Percentiles rank a stretch among this genome's conserved stretches.
phyloP scores from a whole-genome alignment of 1,140 invertebrate genomes.

The Belonocnema kinseyi region DNA sequence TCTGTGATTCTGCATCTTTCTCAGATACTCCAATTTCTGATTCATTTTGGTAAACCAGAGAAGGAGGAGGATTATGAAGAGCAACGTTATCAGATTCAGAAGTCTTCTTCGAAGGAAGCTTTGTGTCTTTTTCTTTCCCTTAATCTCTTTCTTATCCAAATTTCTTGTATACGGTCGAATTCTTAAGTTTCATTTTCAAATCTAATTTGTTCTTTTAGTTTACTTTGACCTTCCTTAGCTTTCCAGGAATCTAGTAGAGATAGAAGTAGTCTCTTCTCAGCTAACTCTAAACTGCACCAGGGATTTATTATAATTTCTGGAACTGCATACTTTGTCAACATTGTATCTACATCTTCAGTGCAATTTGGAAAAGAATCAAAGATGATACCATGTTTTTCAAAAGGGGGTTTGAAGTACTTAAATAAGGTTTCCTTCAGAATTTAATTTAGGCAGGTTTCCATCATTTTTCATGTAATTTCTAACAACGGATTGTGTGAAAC shows the following conservation, averaged over 20 bases:
- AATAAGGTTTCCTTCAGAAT: conserved; percentile 70
- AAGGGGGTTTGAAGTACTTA: conserved; percentile 71
- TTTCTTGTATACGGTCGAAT: no score
- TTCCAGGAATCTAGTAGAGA: conserved; percentile 66
- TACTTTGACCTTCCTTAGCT: no score
- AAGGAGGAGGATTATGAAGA: no score
- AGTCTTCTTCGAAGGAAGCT: no score
- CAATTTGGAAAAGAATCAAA: conserved; percentile 78
- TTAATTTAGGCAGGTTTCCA: conserved; percentile 59
- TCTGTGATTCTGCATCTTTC: no score
- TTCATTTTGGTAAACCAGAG: no score
- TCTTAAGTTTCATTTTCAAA: no score
- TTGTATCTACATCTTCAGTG: conserved; percentile 72
- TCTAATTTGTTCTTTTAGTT: no score
- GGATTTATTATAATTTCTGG: conserved; percentile 77
- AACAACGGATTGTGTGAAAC: conserved; percentile 39
- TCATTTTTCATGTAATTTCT: conserved; percentile 72
- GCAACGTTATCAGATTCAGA: no score
- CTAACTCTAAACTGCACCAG: conserved; percentile 59
- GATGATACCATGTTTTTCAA: conserved; percentile 72
- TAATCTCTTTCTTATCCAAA: no score
- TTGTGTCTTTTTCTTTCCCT: no score
- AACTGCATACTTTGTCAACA: conserved; percentile 71
- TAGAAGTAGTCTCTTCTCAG: conserved; percentile 65
- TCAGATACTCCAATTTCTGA: no score